Evolutionary conservation across 1,140 invertebrate species (phyloP).

Genomic region (Aricia agestis): DNA sequence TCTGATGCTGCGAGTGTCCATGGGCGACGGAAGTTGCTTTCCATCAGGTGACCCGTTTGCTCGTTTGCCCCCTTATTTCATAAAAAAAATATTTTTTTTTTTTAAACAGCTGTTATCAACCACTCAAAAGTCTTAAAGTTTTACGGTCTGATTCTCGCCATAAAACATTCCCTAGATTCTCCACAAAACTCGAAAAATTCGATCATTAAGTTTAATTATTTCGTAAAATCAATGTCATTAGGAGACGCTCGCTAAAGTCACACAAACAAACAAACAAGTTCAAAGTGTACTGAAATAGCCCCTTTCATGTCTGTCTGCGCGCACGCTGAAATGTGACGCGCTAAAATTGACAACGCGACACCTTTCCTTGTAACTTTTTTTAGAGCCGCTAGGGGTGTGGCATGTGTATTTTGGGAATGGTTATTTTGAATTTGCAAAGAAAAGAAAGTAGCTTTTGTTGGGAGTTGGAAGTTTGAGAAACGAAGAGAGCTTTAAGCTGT

Average conservation of each 20-base stretch:
- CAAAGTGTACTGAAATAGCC: conserved; percentile 65
- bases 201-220: conserved; percentile 16
- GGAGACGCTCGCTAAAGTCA: conserved; percentile 49
- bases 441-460: too few species aligned
- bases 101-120: not conserved
- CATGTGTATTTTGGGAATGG: not conserved
- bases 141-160: too few species aligned
- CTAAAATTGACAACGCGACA: conserved; percentile 26
- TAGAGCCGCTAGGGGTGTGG: conserved; percentile 18
- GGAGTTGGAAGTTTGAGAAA: too few species aligned
- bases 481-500: too few species aligned
- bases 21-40: too few species aligned
- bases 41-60: too few species aligned
- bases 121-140: not conserved
- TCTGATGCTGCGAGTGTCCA: too few species aligned
- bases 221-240: conserved; percentile 39
- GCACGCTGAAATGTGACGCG: conserved; percentile 14
- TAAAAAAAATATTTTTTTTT: too few species aligned
- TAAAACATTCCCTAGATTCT: not conserved
- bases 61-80: too few species aligned
- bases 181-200: not conserved
- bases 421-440: not conserved
- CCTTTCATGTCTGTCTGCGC: conserved; percentile 55
- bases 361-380: conserved; percentile 24
- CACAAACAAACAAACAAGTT: conserved; percentile 66